Percentiles rank a stretch among this genome's conserved stretches.
phyloP scores from a whole-genome alignment of 2,797 vertebrate genomes.

The Bradypodion pumilum region DNA sequence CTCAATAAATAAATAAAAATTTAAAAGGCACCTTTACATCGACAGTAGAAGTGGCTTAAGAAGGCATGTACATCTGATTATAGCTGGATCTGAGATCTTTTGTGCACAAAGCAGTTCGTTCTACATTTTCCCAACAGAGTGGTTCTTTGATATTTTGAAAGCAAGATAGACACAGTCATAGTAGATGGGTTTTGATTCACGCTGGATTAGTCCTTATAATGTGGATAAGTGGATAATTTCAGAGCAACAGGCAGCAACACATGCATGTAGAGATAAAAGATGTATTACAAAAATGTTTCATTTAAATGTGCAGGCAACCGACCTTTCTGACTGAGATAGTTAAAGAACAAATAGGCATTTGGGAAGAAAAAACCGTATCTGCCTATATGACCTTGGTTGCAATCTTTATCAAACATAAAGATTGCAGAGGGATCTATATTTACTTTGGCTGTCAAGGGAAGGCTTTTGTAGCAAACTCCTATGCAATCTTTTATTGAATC shows the following conservation, averaged over 20 bases:
- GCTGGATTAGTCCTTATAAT: background rate
- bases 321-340: background rate
- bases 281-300: background rate
- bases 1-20: too few species aligned
- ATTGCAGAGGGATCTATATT: background rate
- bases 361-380: background rate
- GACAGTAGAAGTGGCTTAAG: too few species aligned
- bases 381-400: background rate
- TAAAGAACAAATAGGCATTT: background rate
- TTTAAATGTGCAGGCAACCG: background rate
- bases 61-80: too few species aligned
- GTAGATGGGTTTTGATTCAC: background rate
- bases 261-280: background rate
- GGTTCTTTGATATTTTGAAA: background rate
- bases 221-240: background rate
- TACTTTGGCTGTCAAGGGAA: background rate
- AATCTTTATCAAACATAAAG: slow-evolving; percentile 4
- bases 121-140: background rate
- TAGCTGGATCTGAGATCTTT: background rate
- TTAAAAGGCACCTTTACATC: too few species aligned
- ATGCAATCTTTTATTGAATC: background rate
- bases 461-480: background rate
- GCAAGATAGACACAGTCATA: background rate
- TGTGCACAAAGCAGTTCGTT: background rate
- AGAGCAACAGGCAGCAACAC: background rate